These are phyloP conservation scores for Platichthys stellatus DNA, from an alignment of 2,113 vertebrate genomes.

Conservation along the genomic window DNA sequence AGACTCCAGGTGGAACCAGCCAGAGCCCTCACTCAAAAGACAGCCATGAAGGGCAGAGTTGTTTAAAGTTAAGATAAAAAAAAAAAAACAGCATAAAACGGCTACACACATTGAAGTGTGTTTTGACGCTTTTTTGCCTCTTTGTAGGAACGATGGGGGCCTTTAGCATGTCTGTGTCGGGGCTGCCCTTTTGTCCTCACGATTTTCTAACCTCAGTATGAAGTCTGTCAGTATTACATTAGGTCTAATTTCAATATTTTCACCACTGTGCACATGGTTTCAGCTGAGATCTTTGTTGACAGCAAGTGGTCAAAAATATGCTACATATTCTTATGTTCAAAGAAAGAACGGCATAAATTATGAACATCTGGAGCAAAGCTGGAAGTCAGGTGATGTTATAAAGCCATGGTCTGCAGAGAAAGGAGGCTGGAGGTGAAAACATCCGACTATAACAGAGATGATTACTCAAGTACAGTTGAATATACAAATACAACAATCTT, in stretches of 20 bases:
- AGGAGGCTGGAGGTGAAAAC: background rate
- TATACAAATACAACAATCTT: no score
- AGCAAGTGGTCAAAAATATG: background rate
- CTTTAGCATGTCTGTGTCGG: no score
- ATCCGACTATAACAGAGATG: background rate
- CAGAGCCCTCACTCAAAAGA: background rate
- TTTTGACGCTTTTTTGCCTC: no score
- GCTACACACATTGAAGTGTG: no score
- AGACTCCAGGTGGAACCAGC: background rate
- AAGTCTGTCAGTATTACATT: background rate
- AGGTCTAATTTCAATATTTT: background rate
- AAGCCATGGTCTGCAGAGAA: background rate
- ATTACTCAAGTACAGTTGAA: background rate
- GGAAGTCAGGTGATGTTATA: background rate
- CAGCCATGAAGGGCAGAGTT: background rate
- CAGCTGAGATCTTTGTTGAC: background rate
- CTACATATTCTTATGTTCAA: background rate
- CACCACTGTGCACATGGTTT: background rate
- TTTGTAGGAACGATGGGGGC: no score
- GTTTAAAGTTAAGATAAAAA: background rate
- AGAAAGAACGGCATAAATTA: background rate
- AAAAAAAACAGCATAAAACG: background rate
- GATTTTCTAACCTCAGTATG: background rate
- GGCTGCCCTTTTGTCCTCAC: background rate
- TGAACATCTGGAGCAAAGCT: background rate